Evolutionary conservation across 2,888 invertebrate genomes (phyloP).

Genomic region (Standfussiana lucernea): DNA sequence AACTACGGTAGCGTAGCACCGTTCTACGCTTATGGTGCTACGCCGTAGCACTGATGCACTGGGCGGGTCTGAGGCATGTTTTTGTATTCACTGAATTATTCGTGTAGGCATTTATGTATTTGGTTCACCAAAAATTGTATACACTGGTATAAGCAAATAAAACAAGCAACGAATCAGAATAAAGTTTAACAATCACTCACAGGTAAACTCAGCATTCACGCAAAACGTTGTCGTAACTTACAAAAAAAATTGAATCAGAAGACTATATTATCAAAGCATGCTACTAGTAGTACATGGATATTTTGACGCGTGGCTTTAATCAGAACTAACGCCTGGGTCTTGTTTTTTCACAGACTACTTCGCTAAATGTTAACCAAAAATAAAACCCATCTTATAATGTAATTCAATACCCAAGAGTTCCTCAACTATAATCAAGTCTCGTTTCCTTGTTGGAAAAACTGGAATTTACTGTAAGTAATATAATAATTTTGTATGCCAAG

Average conservation of each 20-base stretch:
- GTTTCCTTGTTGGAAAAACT: background rate
- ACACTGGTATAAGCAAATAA: too few relatives aligned
- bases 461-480: background rate
- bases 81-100: background rate
- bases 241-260: too few relatives aligned
- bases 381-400: too few relatives aligned
- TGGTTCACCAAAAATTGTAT: too few relatives aligned
- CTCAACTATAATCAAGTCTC: background rate
- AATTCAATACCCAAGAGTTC: background rate
- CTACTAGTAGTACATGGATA: background rate
- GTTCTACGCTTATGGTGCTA: background rate
- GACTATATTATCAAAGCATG: too few relatives aligned
- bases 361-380: too few relatives aligned
- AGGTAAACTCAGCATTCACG: too few relatives aligned
- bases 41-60: conserved; percentile 14
- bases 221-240: too few relatives aligned
- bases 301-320: background rate
- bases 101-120: background rate
- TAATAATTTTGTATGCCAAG: background rate
- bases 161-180: too few relatives aligned
- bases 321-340: background rate
- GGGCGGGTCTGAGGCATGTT: background rate
- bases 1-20: background rate
- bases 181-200: too few relatives aligned
- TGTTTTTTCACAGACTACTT: background rate